phyloP scores from a whole-genome alignment of 2,113 vertebrate genomes.

The Periophthalmodon schlosseri region DNA sequence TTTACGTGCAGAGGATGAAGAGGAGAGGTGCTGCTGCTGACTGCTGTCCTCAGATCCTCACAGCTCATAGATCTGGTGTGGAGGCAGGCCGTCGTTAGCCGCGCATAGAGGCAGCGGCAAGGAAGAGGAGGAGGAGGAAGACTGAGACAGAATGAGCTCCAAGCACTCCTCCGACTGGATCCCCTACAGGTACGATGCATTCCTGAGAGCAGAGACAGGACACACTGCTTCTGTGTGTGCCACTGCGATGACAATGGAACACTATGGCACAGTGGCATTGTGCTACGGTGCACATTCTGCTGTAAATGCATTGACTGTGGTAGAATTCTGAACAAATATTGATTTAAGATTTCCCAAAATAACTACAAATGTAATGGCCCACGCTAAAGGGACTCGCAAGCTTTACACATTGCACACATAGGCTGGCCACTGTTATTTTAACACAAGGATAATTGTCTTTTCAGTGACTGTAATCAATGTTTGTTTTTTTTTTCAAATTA shows the following conservation, averaged over 20 bases:
- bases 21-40: constrained; percentile 68
- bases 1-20: constrained; percentile 74
- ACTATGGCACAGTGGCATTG: constrained; percentile 2
- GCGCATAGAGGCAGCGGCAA: constrained; percentile 48
- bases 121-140: constrained; percentile 36
- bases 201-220: constrained; percentile 24
- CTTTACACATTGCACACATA: background rate
- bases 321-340: background rate
- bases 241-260: constrained; percentile 24
- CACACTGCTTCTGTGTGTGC: constrained; percentile 25
- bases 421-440: background rate
- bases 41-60: constrained; percentile 59
- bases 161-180: constrained; percentile 96
- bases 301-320: background rate
- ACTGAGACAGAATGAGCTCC: constrained; percentile 86
- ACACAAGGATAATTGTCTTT: background rate
- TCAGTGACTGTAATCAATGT: background rate
- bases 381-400: background rate
- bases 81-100: constrained; percentile 68
- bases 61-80: constrained; percentile 58
- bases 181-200: constrained; percentile 88
- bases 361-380: background rate
- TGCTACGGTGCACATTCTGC: background rate
- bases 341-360: background rate
- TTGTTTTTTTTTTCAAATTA: background rate